These are phyloP conservation scores for Bombycilla garrulus DNA, from an alignment of 2,113 vertebrate species.

Conservation along the genomic window DNA sequence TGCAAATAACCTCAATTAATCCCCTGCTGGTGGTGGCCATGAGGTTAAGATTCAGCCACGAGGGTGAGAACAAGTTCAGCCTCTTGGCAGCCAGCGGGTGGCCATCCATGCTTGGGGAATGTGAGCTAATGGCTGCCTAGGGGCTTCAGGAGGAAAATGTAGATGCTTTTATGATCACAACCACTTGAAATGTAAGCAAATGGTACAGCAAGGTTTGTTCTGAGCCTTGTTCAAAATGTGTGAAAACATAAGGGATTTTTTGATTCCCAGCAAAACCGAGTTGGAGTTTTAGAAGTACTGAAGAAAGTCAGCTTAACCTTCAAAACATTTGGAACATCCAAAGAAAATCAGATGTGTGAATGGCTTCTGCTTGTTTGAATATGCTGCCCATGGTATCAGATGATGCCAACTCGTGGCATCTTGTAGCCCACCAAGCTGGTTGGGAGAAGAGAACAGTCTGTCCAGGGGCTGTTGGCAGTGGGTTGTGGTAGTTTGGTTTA, in stretches of 20 bases:
- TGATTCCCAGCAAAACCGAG: not conserved
- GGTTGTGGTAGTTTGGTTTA: not conserved
- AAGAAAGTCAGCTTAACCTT: not conserved
- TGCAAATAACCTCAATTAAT: not conserved
- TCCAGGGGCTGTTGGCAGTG: not conserved
- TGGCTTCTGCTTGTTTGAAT: not conserved
- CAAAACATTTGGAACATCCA: not conserved
- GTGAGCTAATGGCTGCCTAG: not conserved
- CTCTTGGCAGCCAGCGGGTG: not conserved
- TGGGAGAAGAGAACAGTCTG: not conserved
- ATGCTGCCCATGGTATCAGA: not conserved
- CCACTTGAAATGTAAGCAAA: not conserved
- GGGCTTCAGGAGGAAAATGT: not conserved
- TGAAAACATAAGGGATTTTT: not conserved
- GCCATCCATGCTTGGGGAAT: not conserved
- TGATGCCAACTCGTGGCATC: fast-evolving
- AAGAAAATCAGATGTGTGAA: not conserved
- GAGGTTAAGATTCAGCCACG: not conserved
- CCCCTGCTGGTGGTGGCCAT: not conserved
- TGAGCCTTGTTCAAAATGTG: not conserved
- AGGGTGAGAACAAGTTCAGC: not conserved
- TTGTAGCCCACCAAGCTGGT: not conserved
- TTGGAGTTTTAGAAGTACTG: not conserved
- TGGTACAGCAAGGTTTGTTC: not conserved
- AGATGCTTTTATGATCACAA: not conserved